Evolutionary conservation across 2,888 invertebrate species (phyloP).

Genomic region (Lycaena phlaeas): DNA sequence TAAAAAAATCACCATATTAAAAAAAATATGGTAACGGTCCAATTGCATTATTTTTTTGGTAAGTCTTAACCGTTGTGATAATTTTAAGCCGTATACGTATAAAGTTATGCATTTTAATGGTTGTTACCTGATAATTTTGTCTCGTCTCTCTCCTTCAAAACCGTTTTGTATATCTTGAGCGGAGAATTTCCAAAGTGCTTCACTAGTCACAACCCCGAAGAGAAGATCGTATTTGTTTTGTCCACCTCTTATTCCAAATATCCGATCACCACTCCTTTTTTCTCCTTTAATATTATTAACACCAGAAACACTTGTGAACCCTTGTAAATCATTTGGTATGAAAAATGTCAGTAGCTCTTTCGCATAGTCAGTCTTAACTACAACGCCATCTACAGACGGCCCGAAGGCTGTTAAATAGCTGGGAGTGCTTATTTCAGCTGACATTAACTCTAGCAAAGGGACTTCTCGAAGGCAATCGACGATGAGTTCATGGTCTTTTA

Average conservation of each 20-base stretch:
- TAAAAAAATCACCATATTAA: too few relatives aligned
- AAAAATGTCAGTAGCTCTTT: slow-evolving; percentile 84
- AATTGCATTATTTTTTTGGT: too few relatives aligned
- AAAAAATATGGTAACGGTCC: too few relatives aligned
- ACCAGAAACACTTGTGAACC: slow-evolving; percentile 74
- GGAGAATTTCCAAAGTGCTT: slow-evolving; percentile 92
- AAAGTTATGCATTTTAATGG: too few relatives aligned
- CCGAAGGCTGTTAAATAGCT: slow-evolving; percentile 91
- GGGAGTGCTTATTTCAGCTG: slow-evolving; percentile 83
- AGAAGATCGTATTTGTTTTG: slow-evolving; percentile 86
- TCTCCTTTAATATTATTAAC: slow-evolving; percentile 73
- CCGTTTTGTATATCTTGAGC: slow-evolving; percentile 89
- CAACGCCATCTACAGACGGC: slow-evolving; percentile 94
- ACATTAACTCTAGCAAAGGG: slow-evolving; percentile 80
- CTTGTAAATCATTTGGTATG: slow-evolving; percentile 77
- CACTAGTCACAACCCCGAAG: slow-evolving; percentile 93
- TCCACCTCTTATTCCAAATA: slow-evolving; percentile 68
- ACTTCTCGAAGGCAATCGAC: slow-evolving; percentile 88
- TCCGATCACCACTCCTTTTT: slow-evolving; percentile 76
- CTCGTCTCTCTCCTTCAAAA: slow-evolving; percentile 90
- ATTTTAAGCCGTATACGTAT: too few relatives aligned
- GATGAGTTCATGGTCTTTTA: slow-evolving; percentile 86
- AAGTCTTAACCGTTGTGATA: too few relatives aligned
- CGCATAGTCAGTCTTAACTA: slow-evolving; percentile 90
- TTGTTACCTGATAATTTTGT: slow-evolving; percentile 81